A percentile compares a stretch with the other conserved stretches of the same genome.
These are phyloP conservation scores for Parnassius apollo DNA, from an alignment of 2,888 invertebrate genomes.

Conservation along the genomic window DNA sequence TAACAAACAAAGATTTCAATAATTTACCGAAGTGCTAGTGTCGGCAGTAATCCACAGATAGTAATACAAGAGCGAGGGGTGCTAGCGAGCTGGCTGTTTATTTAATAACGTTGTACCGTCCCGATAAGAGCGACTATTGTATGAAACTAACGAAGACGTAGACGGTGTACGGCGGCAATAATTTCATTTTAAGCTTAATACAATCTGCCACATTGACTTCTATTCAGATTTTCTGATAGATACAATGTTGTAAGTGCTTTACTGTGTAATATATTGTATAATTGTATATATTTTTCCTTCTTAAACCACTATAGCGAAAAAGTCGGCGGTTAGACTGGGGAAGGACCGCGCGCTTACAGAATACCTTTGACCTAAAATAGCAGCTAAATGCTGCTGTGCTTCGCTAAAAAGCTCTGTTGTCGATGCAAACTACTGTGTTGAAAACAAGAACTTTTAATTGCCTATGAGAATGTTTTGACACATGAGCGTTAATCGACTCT, in stretches of 20 bases:
- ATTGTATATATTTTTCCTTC: too few relatives aligned
- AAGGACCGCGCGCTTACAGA: too few relatives aligned
- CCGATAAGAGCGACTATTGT: conserved; percentile 68
- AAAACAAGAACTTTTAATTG: too few relatives aligned
- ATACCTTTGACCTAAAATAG: too few relatives aligned
- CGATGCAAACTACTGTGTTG: too few relatives aligned
- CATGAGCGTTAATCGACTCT: too few relatives aligned
- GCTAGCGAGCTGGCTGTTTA: conserved; percentile 55
- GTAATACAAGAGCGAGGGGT: conserved; percentile 47
- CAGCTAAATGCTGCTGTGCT: too few relatives aligned
- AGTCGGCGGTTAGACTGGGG: too few relatives aligned
- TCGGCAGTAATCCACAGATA: conserved; percentile 47
- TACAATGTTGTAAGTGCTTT: background rate
- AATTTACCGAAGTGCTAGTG: conserved; percentile 47
- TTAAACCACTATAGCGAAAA: too few relatives aligned
- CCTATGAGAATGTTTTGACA: too few relatives aligned
- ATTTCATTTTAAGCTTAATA: conserved; percentile 18
- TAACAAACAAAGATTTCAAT: conserved; percentile 50
- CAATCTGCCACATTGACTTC: conserved; percentile 4
- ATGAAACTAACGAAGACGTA: conserved; percentile 42
- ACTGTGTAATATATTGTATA: too few relatives aligned
- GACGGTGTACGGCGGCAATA: conserved; percentile 10
- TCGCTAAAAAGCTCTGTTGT: too few relatives aligned
- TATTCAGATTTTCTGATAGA: background rate
- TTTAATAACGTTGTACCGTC: conserved; percentile 69